These are phyloP conservation scores for Phylloscopus collybita DNA, from an alignment of 2,797 vertebrate genomes.

Conservation along the genomic window DNA sequence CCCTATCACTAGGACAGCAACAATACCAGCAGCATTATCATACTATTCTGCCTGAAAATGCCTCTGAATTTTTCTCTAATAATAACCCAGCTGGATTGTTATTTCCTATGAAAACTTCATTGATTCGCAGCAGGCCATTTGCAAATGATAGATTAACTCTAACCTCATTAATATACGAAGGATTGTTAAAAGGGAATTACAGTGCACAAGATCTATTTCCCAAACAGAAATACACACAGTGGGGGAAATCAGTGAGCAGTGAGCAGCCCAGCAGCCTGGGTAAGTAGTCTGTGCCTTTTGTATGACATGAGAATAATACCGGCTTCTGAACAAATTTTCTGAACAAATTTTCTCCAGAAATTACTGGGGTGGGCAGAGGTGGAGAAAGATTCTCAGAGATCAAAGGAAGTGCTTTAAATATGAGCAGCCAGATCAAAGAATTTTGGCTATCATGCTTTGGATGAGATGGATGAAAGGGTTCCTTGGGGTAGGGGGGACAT, in stretches of 20 bases:
- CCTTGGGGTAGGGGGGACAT: neutral
- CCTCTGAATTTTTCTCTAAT: neutral
- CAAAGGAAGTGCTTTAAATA: neutral
- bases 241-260: neutral
- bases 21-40: neutral
- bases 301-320: neutral
- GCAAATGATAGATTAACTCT: slow-evolving; percentile 50
- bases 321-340: neutral
- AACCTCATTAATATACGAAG: slow-evolving; percentile 48
- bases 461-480: neutral
- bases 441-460: neutral
- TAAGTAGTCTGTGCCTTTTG: neutral
- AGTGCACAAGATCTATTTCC: neutral
- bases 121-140: slow-evolving; percentile 41
- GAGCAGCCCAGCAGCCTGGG: neutral
- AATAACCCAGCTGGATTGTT: slow-evolving; percentile 28
- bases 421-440: neutral
- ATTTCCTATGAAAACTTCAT: slow-evolving; percentile 47
- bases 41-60: neutral
- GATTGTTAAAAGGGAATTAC: slow-evolving; percentile 4
- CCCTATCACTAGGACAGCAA: neutral
- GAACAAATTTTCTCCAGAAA: neutral
- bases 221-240: neutral
- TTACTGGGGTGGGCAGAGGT: neutral
- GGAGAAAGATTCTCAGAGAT: neutral